Evolutionary conservation across 1,140 invertebrate species (phyloP).

Genomic region (Xylocopa sonorina): DNA sequence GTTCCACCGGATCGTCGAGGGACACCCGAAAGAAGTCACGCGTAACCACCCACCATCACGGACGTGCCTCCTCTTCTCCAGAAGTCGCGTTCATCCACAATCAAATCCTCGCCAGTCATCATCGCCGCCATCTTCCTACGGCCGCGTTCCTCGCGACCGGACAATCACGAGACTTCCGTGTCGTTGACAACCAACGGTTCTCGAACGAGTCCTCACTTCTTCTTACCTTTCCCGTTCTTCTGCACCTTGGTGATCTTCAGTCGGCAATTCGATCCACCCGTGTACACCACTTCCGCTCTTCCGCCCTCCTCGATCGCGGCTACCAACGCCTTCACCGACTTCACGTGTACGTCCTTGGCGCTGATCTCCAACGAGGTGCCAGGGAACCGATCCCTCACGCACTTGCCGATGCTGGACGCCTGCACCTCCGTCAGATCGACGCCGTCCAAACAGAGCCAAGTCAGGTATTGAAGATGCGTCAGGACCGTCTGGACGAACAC

Average conservation of each 20-base stretch:
- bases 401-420: slow-evolving; percentile 77
- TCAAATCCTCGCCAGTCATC: slow-evolving; percentile 1
- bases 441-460: slow-evolving; percentile 79
- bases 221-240: slow-evolving; percentile 69
- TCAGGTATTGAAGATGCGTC: slow-evolving; percentile 77
- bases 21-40: background rate
- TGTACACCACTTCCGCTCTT: slow-evolving; percentile 77
- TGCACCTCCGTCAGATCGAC: slow-evolving; percentile 77
- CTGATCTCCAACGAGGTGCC: slow-evolving; percentile 77
- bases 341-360: slow-evolving; percentile 78
- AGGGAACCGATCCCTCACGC: slow-evolving; percentile 78
- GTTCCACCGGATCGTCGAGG: slow-evolving; percentile 45
- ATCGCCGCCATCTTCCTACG: background rate
- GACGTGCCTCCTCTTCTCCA: background rate
- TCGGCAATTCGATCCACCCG: slow-evolving; percentile 76
- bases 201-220: slow-evolving; percentile 60
- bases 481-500: slow-evolving; percentile 78
- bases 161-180: slow-evolving; percentile 36
- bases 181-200: background rate
- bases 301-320: slow-evolving; percentile 78
- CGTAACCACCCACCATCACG: background rate
- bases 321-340: slow-evolving; percentile 78
- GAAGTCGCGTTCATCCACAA: background rate
- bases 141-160: background rate
- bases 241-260: slow-evolving; percentile 73